Percentiles rank a stretch among this genome's conserved stretches.
Evolutionary conservation across 92 coral and sea anemone genomes (phyloP).

Genomic region (Diadumene lineata): DNA sequence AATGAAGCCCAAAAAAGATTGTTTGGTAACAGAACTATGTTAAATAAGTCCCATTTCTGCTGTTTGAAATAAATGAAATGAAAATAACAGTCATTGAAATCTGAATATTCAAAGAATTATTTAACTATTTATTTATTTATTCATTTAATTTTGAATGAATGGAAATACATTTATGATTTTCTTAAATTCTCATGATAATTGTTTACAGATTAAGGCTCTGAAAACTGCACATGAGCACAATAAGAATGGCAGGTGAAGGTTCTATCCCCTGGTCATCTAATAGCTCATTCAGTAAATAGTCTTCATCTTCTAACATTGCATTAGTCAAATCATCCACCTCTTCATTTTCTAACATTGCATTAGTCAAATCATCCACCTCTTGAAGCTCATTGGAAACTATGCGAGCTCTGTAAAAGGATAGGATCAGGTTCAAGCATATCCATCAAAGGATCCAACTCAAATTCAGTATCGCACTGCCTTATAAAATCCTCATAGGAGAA

Average conservation of each 20-base stretch:
- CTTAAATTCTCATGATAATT: neutral
- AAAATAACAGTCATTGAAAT: too few species aligned
- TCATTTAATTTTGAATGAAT: too few species aligned
- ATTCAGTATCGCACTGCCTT: neutral
- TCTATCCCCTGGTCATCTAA: too few species aligned
- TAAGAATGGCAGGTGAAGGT: neutral
- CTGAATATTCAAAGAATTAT: neutral
- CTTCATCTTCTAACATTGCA: too few species aligned
- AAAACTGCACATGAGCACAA: neutral
- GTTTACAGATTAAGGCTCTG: neutral
- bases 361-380: neutral
- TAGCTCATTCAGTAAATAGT: too few species aligned
- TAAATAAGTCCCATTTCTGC: too few species aligned
- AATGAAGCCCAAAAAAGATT: neutral
- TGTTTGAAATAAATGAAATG: too few species aligned
- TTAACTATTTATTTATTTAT: neutral
- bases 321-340: too few species aligned
- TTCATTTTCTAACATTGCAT: neutral
- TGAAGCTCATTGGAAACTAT: neutral
- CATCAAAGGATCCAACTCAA: neutral
- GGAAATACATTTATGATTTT: neutral
- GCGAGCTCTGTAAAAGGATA: conserved; percentile 1
- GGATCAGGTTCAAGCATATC: conserved; percentile 1
- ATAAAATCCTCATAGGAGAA: neutral
- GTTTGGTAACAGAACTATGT: too few species aligned